These are phyloP conservation scores for Drosophila mojavensis DNA, from an alignment of 1,140 invertebrate species.

Conservation along the genomic window DNA sequence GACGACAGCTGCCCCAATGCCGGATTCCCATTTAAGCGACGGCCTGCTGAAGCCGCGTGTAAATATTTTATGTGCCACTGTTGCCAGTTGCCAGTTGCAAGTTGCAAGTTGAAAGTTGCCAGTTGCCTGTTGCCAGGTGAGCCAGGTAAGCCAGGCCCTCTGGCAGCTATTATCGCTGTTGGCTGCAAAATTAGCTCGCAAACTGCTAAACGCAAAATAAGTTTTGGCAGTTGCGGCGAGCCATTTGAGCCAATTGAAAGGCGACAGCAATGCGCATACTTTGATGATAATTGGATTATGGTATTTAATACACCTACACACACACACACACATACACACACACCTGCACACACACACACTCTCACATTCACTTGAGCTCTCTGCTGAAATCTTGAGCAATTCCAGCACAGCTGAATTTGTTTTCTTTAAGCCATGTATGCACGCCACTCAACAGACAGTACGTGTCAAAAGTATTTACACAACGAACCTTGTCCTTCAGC, in stretches of 20 bases:
- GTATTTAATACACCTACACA: not conserved
- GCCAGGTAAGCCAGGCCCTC: constrained; percentile 24
- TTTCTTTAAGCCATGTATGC: too few species aligned
- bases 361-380: too few species aligned
- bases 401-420: too few species aligned
- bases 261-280: constrained; percentile 9
- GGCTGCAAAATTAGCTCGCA: constrained; percentile 33
- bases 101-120: constrained; percentile 35
- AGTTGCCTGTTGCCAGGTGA: constrained; percentile 6
- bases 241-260: constrained; percentile 21
- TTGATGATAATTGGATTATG: constrained; percentile 16
- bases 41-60: constrained; percentile 29
- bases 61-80: constrained; percentile 45
- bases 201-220: constrained; percentile 27
- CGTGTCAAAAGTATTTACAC: too few species aligned
- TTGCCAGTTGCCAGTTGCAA: constrained; percentile 38
- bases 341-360: not conserved
- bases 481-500: too few species aligned
- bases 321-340: not conserved
- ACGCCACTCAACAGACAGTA: too few species aligned
- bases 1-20: constrained; percentile 28
- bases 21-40: constrained; percentile 8
- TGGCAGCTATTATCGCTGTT: constrained; percentile 22
- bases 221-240: constrained; percentile 18
- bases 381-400: too few species aligned